Evolutionary conservation across 2,888 invertebrate species (phyloP).

Genomic region (Drosophila parthenogenetica): DNA sequence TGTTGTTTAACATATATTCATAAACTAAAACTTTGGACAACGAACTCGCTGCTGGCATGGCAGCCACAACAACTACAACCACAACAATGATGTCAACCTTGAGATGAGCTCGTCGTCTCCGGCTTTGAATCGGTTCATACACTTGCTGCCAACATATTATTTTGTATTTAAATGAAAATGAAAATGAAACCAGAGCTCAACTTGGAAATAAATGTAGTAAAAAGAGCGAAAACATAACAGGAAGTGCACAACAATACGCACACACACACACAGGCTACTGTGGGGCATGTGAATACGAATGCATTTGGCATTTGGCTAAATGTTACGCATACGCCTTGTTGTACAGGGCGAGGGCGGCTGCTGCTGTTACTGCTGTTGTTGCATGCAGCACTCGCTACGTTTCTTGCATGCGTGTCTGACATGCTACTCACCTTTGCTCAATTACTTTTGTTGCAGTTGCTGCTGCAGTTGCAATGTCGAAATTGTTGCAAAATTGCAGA

Average conservation of each 20-base stretch:
- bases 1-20: slow-evolving; percentile 19
- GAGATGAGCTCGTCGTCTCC: slow-evolving; percentile 48
- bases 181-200: slow-evolving; percentile 39
- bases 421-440: slow-evolving; percentile 77
- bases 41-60: slow-evolving; percentile 11
- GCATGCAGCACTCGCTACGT: slow-evolving; percentile 37
- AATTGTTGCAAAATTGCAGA: slow-evolving; percentile 76
- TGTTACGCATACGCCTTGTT: slow-evolving; percentile 67
- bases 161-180: slow-evolving; percentile 64
- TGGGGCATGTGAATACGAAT: slow-evolving; percentile 47
- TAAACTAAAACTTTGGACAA: slow-evolving; percentile 17
- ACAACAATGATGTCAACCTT: slow-evolving; percentile 59
- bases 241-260: slow-evolving; percentile 43
- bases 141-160: slow-evolving; percentile 44
- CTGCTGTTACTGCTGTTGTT: slow-evolving; percentile 25
- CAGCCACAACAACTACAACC: slow-evolving; percentile 13
- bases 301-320: slow-evolving; percentile 44
- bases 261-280: slow-evolving; percentile 3
- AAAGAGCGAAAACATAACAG: slow-evolving; percentile 35
- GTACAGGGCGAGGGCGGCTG: slow-evolving; percentile 31
- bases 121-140: slow-evolving; percentile 17
- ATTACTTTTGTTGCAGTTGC: slow-evolving; percentile 70
- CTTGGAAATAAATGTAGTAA: slow-evolving; percentile 26
- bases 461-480: slow-evolving; percentile 63
- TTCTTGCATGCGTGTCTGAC: slow-evolving; percentile 60